These are phyloP conservation scores for Epistrophe grossulariae DNA, from an alignment of 2,888 invertebrate genomes.

Conservation along the genomic window DNA sequence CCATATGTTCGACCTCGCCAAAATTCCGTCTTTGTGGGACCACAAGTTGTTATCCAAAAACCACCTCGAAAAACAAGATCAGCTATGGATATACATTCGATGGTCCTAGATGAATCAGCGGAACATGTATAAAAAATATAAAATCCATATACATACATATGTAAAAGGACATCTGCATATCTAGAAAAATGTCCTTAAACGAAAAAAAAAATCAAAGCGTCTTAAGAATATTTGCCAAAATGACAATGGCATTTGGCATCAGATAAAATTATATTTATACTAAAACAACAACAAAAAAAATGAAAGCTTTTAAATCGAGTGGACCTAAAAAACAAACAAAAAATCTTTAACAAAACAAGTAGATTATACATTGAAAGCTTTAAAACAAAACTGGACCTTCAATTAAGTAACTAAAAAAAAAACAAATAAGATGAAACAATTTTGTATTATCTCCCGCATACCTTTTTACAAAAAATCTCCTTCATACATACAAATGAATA, in stretches of 20 bases:
- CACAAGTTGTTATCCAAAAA: constrained; percentile 88
- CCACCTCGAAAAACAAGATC: constrained; percentile 92
- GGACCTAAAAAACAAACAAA: constrained; percentile 53
- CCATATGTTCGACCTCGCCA: constrained; percentile 86
- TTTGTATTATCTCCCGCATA: constrained; percentile 55
- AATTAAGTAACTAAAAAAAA: constrained; percentile 38
- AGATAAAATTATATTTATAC: constrained; percentile 18
- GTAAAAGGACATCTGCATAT: neutral
- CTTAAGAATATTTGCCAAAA: constrained; percentile 13
- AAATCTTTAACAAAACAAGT: constrained; percentile 14
- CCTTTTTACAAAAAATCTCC: constrained; percentile 49
- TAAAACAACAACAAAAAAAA: neutral
- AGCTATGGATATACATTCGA: constrained; percentile 92
- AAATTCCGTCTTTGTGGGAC: constrained; percentile 94
- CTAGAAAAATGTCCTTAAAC: neutral
- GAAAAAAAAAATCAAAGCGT: constrained; percentile 30
- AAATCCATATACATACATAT: neutral
- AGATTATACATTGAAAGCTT: constrained; percentile 58
- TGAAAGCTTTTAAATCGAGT: constrained; percentile 39
- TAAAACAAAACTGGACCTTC: constrained; percentile 59
- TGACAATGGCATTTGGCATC: neutral
- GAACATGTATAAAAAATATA: constrained; percentile 80
- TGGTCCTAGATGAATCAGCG: constrained; percentile 85
- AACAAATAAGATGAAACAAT: constrained; percentile 42
- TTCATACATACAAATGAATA: constrained; percentile 37